Conservation (phyloP, 2,797 vertebrate species). For the Salarias fasciatus region DNA sequence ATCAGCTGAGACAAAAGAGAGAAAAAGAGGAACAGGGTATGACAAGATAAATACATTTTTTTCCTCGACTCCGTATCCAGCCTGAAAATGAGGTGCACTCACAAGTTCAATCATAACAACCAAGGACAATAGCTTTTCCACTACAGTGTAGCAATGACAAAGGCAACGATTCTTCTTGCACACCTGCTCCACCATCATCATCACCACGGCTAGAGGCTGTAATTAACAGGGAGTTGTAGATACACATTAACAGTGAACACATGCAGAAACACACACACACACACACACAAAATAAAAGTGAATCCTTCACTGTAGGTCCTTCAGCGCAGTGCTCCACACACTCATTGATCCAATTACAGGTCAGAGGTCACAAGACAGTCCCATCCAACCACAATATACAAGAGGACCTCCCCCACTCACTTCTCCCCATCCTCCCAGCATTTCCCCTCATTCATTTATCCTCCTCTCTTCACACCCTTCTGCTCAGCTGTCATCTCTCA, state of each 20-base stretch:
- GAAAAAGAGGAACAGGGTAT: neutral
- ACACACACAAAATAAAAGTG: constrained; percentile 40
- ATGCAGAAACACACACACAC: constrained; percentile 25
- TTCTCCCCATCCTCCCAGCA: constrained; percentile 64
- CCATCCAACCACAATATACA: constrained; percentile 66
- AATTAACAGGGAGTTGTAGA: constrained; percentile 43
- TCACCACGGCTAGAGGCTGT: constrained; percentile 33
- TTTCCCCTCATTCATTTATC: constrained; percentile 71
- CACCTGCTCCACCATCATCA: constrained; percentile 55
- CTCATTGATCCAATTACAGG: constrained; percentile 73
- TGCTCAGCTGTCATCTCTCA: constrained; percentile 81
- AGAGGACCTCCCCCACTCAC: constrained; percentile 61
- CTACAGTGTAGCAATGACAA: constrained; percentile 43
- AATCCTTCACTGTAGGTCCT: constrained; percentile 61
- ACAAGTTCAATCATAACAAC: constrained; percentile 26
- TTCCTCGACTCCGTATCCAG: constrained; percentile 11
- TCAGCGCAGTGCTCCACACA: constrained; percentile 52
- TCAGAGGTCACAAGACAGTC: constrained; percentile 72
- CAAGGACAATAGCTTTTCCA: constrained; percentile 43
- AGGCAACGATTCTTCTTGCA: constrained; percentile 32
- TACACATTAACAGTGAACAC: constrained; percentile 23
- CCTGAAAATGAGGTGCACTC: constrained; percentile 20
- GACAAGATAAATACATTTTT: neutral
- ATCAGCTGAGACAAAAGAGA: neutral
- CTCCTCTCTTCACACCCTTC: constrained; percentile 73